Conservation (phyloP, 2,888 invertebrate species). For the Amphipoea oculea region DNA sequence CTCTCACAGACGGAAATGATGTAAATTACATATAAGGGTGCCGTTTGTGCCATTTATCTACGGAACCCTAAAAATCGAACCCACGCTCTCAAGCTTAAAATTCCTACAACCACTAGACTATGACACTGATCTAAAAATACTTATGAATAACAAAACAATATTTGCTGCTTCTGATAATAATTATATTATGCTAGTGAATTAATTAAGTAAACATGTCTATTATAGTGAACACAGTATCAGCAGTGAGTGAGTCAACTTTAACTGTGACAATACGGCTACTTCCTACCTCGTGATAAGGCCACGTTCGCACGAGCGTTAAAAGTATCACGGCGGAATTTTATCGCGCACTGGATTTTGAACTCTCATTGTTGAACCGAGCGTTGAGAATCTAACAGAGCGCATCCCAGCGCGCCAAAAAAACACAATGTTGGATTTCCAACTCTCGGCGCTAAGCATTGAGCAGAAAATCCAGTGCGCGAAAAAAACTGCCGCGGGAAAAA, state of each 20-base stretch:
- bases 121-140: conserved; percentile 56
- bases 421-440: background rate
- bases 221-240: conserved; percentile 42
- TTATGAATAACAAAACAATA: conserved; percentile 55
- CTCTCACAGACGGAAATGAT: too few species aligned
- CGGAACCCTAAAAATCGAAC: background rate
- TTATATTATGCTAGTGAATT: conserved; percentile 37
- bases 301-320: background rate
- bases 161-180: conserved; percentile 48
- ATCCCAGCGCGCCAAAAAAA: background rate
- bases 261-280: conserved; percentile 27
- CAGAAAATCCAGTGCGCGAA: background rate
- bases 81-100: conserved; percentile 28
- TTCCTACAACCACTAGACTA: conserved; percentile 10
- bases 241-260: conserved; percentile 50
- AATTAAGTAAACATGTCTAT: conserved; percentile 53
- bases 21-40: too few species aligned
- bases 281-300: conserved; percentile 36
- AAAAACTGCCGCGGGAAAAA: too few species aligned
- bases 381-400: background rate
- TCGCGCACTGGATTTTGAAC: background rate
- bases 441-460: background rate
- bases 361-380: background rate
- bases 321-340: background rate
- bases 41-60: background rate